Conservation (phyloP, 2,888 invertebrate genomes). For the Parelbella ahira region DNA sequence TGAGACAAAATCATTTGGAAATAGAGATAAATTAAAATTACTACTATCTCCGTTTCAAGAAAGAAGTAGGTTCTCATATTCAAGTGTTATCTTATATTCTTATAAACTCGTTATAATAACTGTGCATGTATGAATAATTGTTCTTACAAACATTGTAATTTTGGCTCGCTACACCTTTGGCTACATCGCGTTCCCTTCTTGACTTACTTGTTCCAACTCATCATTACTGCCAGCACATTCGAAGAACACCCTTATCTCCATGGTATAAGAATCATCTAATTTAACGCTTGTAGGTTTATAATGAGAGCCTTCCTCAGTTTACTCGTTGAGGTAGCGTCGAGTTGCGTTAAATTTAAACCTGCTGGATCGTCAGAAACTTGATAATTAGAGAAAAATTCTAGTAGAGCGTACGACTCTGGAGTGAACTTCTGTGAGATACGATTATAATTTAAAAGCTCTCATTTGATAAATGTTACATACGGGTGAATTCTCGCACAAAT, state of each 20-base stretch:
- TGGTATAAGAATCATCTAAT: slow-evolving; percentile 11
- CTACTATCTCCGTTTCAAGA: too few species aligned
- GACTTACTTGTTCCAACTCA: slow-evolving; percentile 23
- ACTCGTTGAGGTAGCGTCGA: slow-evolving; percentile 25
- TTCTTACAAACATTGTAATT: slow-evolving; percentile 12
- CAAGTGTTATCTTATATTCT: too few species aligned
- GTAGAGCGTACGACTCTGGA: slow-evolving; percentile 15
- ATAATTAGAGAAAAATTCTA: slow-evolving; percentile 26
- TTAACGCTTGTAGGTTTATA: slow-evolving; percentile 17
- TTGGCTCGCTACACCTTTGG: slow-evolving; percentile 16
- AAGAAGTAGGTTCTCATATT: too few species aligned
- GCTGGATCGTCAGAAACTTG: slow-evolving; percentile 23
- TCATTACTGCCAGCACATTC: slow-evolving; percentile 11
- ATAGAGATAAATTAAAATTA: too few species aligned
- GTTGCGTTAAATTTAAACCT: slow-evolving; percentile 25
- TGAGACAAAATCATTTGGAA: too few species aligned
- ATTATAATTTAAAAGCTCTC: slow-evolving; percentile 13
- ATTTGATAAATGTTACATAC: slow-evolving; percentile 3
- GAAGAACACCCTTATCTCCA: slow-evolving; percentile 7
- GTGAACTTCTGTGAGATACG: slow-evolving; percentile 8
- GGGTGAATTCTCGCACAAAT: too few species aligned
- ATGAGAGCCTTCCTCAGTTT: slow-evolving; percentile 24
- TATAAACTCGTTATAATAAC: too few species aligned
- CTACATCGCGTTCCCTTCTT: slow-evolving; percentile 9
- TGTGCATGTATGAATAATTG: slow-evolving; percentile 2